Evolutionary conservation across 2,888 invertebrate genomes (phyloP), one percentile per base, ranked within the genome.

Genomic region (Octonoba sinensis): DNA sequence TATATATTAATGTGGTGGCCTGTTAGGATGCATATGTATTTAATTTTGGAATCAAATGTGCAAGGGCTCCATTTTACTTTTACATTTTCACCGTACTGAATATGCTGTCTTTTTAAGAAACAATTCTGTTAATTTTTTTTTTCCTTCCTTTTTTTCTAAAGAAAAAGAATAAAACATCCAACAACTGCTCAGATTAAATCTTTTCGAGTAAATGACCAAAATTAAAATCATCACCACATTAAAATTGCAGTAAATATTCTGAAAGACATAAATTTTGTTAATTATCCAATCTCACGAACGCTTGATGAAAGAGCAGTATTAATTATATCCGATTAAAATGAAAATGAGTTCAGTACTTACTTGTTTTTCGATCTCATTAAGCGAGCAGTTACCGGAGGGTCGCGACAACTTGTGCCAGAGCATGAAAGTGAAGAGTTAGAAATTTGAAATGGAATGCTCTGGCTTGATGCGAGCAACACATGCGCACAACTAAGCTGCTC

Each of bases 381-480:
- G 46, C n/a, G 60, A 64, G 72, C 72, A n/a, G 27, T 72, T 47
- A 64, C 66, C 18, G 57, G 18, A 62, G 62, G 59, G 57, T 47
- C 46, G 74, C 24, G 51, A 47, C 69, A 76, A 62, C 75, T 67
- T 57, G 74, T 66, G 57, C 65, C 66, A 75, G 74, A 59, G 27
- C 69, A 69, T 62, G 75, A 69, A 76, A 76, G 51, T 56, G 60
- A 75, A 67, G 66, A 75, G 75, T 75, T 76, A 62, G 60, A 67
- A 67, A 76, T 76, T 76, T 76, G 75, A 76, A 76, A 69, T 76
- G 75, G 44, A 69, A 67, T 76, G 75, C 75, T 59, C 75, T 76
- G 36, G 67, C 54, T 67, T 22, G 51, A 36, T 59, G 27, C 46
- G 51, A 51, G 67, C 60, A 69, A 69, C 75, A 69, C 75, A 76